Percentiles rank a stretch among this genome's conserved stretches.
Conservation (phyloP, 2,797 vertebrate genomes). For the Lutjanus campechanus region DNA sequence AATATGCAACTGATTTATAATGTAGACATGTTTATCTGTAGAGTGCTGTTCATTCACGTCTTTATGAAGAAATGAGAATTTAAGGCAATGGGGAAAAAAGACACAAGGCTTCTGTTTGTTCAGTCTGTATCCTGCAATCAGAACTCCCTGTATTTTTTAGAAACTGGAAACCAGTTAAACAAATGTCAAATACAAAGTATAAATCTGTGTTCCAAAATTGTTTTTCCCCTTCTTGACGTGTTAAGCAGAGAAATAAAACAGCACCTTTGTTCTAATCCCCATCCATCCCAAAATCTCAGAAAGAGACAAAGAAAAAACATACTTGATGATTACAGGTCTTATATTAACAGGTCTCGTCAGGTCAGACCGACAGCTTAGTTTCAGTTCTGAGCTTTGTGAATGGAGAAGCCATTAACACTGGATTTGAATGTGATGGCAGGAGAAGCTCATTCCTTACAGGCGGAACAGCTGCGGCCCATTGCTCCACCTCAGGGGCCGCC, state of each 20-base stretch:
- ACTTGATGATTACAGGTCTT: neutral
- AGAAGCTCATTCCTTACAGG: conserved; percentile 78
- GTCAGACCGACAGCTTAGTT: neutral
- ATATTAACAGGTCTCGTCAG: neutral
- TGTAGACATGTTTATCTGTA: neutral
- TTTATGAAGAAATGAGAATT: neutral
- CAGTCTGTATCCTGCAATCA: neutral
- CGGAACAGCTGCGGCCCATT: conserved; percentile 89
- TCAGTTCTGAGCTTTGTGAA: neutral
- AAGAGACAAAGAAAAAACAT: no score
- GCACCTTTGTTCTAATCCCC: no score
- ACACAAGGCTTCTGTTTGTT: neutral
- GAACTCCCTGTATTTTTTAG: neutral
- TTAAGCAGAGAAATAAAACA: no score
- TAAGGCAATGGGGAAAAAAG: neutral
- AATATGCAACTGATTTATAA: neutral
- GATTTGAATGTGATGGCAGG: neutral
- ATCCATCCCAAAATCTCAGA: no score
- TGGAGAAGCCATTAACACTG: neutral
- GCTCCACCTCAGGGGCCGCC: conserved; percentile 80
- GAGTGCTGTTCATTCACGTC: neutral
- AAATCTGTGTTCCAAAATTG: no score
- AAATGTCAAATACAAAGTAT: no score
- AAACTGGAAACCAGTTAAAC: no score
- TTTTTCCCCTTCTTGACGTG: no score